Conservation (phyloP, 2,888 invertebrate genomes). For the Drosophila nigritarsus region DNA sequence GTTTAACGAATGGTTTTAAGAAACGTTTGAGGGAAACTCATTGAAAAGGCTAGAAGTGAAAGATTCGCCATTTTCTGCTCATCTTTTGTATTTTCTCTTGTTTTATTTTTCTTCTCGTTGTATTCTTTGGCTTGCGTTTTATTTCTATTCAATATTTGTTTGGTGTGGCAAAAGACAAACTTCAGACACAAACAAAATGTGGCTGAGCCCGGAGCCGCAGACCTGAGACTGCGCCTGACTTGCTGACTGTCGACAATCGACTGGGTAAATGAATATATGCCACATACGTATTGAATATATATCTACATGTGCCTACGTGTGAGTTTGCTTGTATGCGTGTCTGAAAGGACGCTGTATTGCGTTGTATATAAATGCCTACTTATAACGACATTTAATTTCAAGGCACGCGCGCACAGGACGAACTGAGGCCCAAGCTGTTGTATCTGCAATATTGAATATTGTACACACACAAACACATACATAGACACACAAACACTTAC, state of each 20-base stretch:
- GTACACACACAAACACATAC: slow-evolving; percentile 36
- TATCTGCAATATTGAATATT: slow-evolving; percentile 76
- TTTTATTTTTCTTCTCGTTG: slow-evolving; percentile 14
- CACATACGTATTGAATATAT: slow-evolving; percentile 34
- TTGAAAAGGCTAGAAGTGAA: slow-evolving; percentile 40
- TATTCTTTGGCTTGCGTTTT: slow-evolving; percentile 67
- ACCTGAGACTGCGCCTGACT: slow-evolving; percentile 24
- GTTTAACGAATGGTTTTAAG: not conserved
- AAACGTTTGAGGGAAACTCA: slow-evolving; percentile 25
- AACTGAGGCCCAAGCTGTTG: slow-evolving; percentile 50
- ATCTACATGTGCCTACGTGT: slow-evolving; percentile 6
- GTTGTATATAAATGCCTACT: slow-evolving; percentile 78
- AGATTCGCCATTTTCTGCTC: slow-evolving; percentile 45
- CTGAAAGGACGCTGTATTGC: slow-evolving; percentile 39
- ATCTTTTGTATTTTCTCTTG: slow-evolving; percentile 1
- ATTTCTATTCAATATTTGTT: slow-evolving; percentile 77
- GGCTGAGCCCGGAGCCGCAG: slow-evolving; percentile 7
- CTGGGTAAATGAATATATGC: slow-evolving; percentile 55
- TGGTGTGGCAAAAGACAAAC: slow-evolving; percentile 70
- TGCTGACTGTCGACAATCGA: slow-evolving; percentile 47
- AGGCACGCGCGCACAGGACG: slow-evolving; percentile 62
- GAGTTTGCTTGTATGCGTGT: slow-evolving; percentile 15
- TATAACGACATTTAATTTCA: slow-evolving; percentile 77
- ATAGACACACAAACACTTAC: slow-evolving; percentile 21
- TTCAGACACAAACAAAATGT: slow-evolving; percentile 38